Conservation (phyloP, 2,888 invertebrate species). For the Zaprionus obscuricornis region DNA sequence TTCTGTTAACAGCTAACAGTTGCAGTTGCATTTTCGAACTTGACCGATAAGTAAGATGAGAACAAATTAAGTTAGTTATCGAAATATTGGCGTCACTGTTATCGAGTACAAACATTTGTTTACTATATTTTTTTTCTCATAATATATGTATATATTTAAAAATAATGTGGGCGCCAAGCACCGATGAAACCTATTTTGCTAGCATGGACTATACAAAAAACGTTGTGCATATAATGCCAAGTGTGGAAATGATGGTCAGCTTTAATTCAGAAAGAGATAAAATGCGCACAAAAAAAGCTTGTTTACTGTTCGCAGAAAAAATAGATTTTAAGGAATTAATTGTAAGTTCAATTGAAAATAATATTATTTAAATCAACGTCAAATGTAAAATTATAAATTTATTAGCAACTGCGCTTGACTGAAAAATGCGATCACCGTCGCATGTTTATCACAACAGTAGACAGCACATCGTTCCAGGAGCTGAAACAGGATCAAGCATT, state of each 20-base stretch:
- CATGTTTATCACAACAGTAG: slow-evolving; percentile 82
- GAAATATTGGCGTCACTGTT: too few species aligned
- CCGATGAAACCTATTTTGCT: slow-evolving; percentile 71
- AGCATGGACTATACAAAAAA: slow-evolving; percentile 72
- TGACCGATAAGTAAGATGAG: too few species aligned
- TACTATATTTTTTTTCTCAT: slow-evolving; percentile 29
- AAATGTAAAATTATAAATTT: too few species aligned
- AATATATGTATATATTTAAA: slow-evolving; percentile 15
- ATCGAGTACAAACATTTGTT: too few species aligned
- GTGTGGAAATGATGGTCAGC: slow-evolving; percentile 71
- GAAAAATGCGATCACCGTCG: slow-evolving; percentile 80
- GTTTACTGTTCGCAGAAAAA: slow-evolving; percentile 80
- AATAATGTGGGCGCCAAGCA: slow-evolving; percentile 65
- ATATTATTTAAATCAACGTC: too few species aligned
- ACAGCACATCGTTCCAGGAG: slow-evolving; percentile 79
- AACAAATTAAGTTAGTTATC: too few species aligned
- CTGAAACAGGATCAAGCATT: slow-evolving; percentile 82
- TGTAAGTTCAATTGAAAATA: slow-evolving; percentile 55
- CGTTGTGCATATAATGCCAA: slow-evolving; percentile 75
- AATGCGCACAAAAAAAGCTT: slow-evolving; percentile 68
- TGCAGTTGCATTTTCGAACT: too few species aligned
- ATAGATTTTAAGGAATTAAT: slow-evolving; percentile 80
- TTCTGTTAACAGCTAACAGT: too few species aligned
- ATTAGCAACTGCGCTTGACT: slow-evolving; percentile 81
- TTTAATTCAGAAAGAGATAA: slow-evolving; percentile 54